A percentile compares a stretch with the other conserved stretches of the same genome.
These are phyloP conservation scores for Acleris holmiana DNA, from an alignment of 2,888 invertebrate genomes.

Conservation along the genomic window DNA sequence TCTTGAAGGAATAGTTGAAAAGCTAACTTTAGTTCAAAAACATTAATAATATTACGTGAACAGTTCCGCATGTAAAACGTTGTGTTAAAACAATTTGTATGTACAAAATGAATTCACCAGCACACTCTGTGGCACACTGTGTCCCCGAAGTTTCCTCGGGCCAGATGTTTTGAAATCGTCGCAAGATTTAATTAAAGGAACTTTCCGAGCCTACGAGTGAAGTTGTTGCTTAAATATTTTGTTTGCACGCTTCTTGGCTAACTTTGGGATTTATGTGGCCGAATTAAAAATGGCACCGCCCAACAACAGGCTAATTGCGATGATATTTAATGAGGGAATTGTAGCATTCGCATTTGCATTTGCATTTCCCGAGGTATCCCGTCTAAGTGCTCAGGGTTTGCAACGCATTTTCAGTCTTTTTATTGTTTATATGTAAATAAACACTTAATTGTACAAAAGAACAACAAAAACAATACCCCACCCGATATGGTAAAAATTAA, in stretches of 20 bases:
- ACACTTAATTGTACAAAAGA: no score
- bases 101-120: background rate
- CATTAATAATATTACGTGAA: no score
- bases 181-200: constrained; percentile 71
- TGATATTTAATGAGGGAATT: background rate
- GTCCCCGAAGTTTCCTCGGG: constrained; percentile 41
- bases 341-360: background rate
- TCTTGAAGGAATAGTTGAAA: no score
- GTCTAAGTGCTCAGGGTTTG: no score
- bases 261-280: constrained; percentile 32
- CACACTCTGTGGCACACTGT: constrained; percentile 10
- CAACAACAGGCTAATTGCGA: background rate
- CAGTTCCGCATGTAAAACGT: no score
- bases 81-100: background rate
- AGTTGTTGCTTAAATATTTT: constrained; percentile 61
- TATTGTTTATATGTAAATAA: no score
- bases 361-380: background rate
- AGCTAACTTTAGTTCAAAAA: no score
- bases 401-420: no score
- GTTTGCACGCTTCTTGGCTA: constrained; percentile 38
- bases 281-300: constrained; percentile 19
- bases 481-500: no score
- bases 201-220: constrained; percentile 49
- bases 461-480: no score
- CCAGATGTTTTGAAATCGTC: constrained; percentile 69